phyloP scores from a whole-genome alignment of 1,140 invertebrate genomes.

The Pogonomyrmex barbatus region DNA sequence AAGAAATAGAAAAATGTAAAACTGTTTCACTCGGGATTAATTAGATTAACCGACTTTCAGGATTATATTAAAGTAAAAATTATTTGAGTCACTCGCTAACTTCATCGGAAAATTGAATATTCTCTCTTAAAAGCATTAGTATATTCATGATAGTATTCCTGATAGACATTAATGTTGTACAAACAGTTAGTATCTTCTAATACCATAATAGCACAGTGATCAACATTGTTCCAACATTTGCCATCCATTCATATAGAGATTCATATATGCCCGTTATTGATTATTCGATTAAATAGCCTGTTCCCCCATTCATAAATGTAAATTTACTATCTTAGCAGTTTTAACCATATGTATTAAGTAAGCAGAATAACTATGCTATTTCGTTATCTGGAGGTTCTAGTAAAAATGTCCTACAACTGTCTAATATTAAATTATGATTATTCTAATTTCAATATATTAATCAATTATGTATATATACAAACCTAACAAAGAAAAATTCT shows the following conservation, averaged over 20 bases:
- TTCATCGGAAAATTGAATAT: constrained; percentile 17
- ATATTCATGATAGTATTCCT: neutral
- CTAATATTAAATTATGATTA: neutral
- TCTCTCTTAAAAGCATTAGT: constrained; percentile 16
- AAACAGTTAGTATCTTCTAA: constrained; percentile 11
- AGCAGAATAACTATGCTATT: neutral
- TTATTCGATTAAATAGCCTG: constrained; percentile 25
- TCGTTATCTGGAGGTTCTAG: neutral
- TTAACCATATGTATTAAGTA: neutral
- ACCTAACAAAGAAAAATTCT: constrained; percentile 3
- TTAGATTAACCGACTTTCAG: neutral
- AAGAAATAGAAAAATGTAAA: constrained; percentile 3
- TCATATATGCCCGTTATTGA: neutral
- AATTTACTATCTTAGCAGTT: neutral
- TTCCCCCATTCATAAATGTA: neutral
- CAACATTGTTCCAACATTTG: constrained; percentile 14
- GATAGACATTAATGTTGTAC: constrained; percentile 2
- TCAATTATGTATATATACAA: neutral
- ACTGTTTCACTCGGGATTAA: neutral
- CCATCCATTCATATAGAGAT: neutral
- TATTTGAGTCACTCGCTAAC: neutral
- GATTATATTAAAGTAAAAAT: constrained; percentile 4
- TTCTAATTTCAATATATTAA: neutral
- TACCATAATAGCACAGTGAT: neutral
- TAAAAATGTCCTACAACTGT: neutral